Base-by-base conservation (phyloP, 2,888 invertebrate species). In the Tetheella fluctuosa region DNA sequence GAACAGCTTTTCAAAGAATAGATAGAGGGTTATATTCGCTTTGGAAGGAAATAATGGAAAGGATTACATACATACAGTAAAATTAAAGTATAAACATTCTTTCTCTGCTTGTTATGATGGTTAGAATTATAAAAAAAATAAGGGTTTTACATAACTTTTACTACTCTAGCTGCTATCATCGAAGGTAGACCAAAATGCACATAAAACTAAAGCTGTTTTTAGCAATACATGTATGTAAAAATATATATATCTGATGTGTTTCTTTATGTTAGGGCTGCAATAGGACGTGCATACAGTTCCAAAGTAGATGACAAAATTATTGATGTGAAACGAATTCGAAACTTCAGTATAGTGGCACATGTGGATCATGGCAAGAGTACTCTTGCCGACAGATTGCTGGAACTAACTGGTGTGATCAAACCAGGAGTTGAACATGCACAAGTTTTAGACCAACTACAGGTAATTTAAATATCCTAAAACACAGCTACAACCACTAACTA, bases 321-420 rank as follows among this genome's bases (percentile, higher is more conserved):
- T 54, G 85, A 89, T 48, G 79, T 84, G n/a, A 79, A 70, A 52
- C 86, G 80, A 68, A 98, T 98, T 53, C 94, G 99, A 61, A 99
- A 99, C 86, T 99, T 99, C 81, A 97, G 98, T 87, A 99, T 99
- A 77, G 98, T 99, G 66, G 99, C 99, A n/a, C 99, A 99, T 90
- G 97, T 99, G 1, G 99, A 99, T 86, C 99, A 99, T 93, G 99
- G 99, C 0, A 99, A 99, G 92, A 98, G 98, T 86, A 99, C 99
- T 0, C 90, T 99, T 62, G 99, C 99, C 0, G 99, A 99, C 85
- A 94, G 99, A 60, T 86, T 99, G n/a, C 88, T 99, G 15, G 99
- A 99, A 94, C 89, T 97, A 59, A 98, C 99, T 20, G 99, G 98
- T 69, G 96, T 95, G 0, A 95, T 97, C 60, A 94, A 95, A 77